Evolutionary conservation across 2,113 vertebrate species (phyloP), one percentile per base, ranked within the genome.

Genomic region (Saguinus imperator): DNA sequence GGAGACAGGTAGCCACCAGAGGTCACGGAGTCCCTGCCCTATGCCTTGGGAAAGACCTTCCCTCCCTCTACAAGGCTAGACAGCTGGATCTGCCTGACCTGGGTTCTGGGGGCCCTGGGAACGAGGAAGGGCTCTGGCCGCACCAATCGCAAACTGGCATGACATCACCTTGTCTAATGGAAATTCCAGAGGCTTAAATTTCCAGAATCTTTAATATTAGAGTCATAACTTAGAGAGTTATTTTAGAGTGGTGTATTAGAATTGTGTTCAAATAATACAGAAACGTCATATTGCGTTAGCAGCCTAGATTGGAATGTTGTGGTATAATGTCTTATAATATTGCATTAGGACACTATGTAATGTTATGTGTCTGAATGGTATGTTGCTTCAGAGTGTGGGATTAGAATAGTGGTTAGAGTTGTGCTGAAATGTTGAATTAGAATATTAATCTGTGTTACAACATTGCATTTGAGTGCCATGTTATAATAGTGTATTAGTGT

Each of bases 221-320:
- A 91, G 87, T 10, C 70, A 84, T 88, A 88, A 92, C 29, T 95
- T 64, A 94, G 77, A 48, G 84, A 89, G 66, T 83, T 77, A 80
- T 76, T 77, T 89, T n/a, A 76, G 57, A 35, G 13, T n/a, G 20
- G 81, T 40, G 79, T 61, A 11, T 92, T 75, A 80, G 58, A 79
- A 61, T 75, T 70, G 93, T 72, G 57, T 92, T 91, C 83, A 87
- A 29, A 57, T 68, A 77, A 77, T 73, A 77, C 12, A 94, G 84
- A 95, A 50, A 90, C 81, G 81, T 85, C 92, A 61, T 25, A 48
- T 37, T 16, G 40, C n/a, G 20, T 91, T 50, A 87, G 79, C 37
- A 73, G 37, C 66, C 73, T 89, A 79, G 94, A 92, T 92, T 82
- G 55, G 84, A 93, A 84, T 37, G 80, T 32, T 95, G 29, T 81